Evolutionary conservation across 1,140 invertebrate species (phyloP).

Genomic region (Caerostris darwini): DNA sequence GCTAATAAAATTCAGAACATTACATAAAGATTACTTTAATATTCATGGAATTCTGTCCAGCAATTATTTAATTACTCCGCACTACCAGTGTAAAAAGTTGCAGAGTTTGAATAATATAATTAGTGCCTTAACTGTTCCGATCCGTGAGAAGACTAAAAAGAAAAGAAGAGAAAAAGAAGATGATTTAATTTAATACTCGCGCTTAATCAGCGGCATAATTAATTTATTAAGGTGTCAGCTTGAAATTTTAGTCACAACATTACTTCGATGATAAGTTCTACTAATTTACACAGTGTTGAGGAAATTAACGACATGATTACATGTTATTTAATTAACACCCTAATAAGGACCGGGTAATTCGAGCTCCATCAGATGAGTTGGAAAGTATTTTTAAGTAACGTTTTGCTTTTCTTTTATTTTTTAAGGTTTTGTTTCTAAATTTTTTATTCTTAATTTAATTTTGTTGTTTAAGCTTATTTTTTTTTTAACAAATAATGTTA

Average conservation of each 20-base stretch:
- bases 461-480: too few species aligned
- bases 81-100: not conserved
- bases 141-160: not conserved
- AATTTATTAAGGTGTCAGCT: conserved; percentile 36
- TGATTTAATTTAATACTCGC: conserved; percentile 1
- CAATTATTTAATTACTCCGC: conserved; percentile 14
- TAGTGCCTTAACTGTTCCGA: not conserved
- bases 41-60: not conserved
- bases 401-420: too few species aligned
- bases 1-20: not conserved
- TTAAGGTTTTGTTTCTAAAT: too few species aligned
- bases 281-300: not conserved
- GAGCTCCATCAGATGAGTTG: too few species aligned
- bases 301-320: not conserved
- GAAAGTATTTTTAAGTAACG: too few species aligned
- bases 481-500: too few species aligned
- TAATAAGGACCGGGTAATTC: not conserved
- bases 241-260: conserved; percentile 4
- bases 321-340: conserved; percentile 8
- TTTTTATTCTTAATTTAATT: too few species aligned
- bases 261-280: not conserved
- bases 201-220: conserved; percentile 18
- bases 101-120: not conserved
- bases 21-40: not conserved
- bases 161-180: not conserved